phyloP scores from a whole-genome alignment of 2,888 invertebrate genomes.

The Pemphredon lugubris region DNA sequence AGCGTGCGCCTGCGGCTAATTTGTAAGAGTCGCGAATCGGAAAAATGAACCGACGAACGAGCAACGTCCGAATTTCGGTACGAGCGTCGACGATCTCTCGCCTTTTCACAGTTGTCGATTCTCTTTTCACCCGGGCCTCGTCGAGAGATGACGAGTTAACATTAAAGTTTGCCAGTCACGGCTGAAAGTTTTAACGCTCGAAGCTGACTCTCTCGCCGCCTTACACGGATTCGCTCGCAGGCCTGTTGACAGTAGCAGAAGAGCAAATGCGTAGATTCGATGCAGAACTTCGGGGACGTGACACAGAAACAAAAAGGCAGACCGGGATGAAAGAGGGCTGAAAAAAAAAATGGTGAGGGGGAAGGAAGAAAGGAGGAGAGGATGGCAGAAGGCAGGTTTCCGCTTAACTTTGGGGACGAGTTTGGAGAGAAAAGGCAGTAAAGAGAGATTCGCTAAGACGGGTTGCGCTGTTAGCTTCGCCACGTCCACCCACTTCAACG shows the following conservation, averaged over 20 bases:
- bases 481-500: constrained; percentile 26
- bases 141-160: constrained; percentile 7
- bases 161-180: constrained; percentile 21
- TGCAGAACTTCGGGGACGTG: too few relatives aligned
- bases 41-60: too few relatives aligned
- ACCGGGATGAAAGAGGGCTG: neutral
- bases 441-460: constrained; percentile 50
- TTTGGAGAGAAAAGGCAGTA: constrained; percentile 43
- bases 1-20: too few relatives aligned
- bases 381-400: constrained; percentile 42
- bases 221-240: neutral
- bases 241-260: constrained; percentile 26
- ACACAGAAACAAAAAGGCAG: neutral
- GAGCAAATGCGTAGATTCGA: too few relatives aligned
- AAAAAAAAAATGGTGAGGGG: constrained; percentile 17
- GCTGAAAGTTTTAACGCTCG: constrained; percentile 5
- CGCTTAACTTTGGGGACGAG: constrained; percentile 54
- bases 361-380: neutral
- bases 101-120: too few relatives aligned
- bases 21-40: too few relatives aligned
- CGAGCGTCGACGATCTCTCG: too few relatives aligned
- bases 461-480: constrained; percentile 38
- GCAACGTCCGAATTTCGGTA: too few relatives aligned
- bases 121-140: too few relatives aligned
- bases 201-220: neutral